These are phyloP conservation scores for Sebastes umbrosus DNA, from an alignment of 2,797 vertebrate species.

Conservation along the genomic window DNA sequence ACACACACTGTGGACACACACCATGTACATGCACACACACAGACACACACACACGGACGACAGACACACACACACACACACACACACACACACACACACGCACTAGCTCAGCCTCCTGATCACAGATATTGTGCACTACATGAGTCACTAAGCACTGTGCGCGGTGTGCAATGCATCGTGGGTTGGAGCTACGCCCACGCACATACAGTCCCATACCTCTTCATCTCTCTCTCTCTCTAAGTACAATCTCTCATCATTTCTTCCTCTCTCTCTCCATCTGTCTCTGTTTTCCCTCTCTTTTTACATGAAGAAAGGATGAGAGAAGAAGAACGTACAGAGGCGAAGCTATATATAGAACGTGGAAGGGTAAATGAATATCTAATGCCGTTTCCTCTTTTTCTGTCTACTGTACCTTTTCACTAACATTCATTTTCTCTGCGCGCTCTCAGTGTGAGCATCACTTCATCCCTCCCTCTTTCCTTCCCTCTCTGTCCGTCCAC, in stretches of 20 bases:
- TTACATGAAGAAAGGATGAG: conserved; percentile 45
- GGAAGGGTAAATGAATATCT: conserved; percentile 63
- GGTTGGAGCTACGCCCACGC: conserved; percentile 81
- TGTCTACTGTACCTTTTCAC: conserved; percentile 24
- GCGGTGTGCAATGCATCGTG: conserved; percentile 79
- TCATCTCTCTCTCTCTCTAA: conserved; percentile 45
- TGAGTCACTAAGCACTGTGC: conserved; percentile 82
- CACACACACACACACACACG: conserved; percentile 40
- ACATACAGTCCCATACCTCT: conserved; percentile 73
- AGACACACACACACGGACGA: conserved; percentile 42
- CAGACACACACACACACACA: conserved; percentile 28
- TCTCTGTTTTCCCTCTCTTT: conserved; percentile 34
- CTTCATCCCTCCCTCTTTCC: conserved; percentile 62
- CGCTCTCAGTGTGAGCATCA: conserved; percentile 11
- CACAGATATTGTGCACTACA: conserved; percentile 74
- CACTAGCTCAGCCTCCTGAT: conserved; percentile 62
- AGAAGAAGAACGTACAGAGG: conserved; percentile 38
- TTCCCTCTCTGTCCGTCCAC: conserved; percentile 12
- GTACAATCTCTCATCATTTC: conserved; percentile 33
- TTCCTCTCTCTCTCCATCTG: conserved; percentile 3
- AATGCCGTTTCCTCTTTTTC: conserved; percentile 49
- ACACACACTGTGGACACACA: conserved; percentile 48
- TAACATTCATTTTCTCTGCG: conserved; percentile 32
- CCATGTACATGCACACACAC: conserved; percentile 27
- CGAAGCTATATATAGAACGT: conserved; percentile 57